phyloP scores from a whole-genome alignment of 1,140 invertebrate genomes.

The Dendrolimus kikuchii region DNA sequence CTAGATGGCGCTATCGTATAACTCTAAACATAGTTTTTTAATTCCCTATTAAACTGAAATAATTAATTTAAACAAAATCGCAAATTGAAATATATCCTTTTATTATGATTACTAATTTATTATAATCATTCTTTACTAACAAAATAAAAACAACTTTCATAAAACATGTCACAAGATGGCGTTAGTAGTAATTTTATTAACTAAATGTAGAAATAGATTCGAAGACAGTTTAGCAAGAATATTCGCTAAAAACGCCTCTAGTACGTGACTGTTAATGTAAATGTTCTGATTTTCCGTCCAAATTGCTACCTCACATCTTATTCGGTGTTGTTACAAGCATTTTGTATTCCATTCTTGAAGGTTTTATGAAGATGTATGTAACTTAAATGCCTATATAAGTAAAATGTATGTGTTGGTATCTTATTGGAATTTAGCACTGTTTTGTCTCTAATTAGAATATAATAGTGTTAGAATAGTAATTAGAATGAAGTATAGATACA shows the following conservation, averaged over 20 bases:
- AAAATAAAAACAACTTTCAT: too few relatives aligned
- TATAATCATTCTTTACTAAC: too few relatives aligned
- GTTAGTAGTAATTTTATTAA: constrained; percentile 16
- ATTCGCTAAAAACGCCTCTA: constrained; percentile 25
- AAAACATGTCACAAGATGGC: constrained; percentile 28
- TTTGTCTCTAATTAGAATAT: constrained; percentile 14
- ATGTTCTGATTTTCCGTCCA: constrained; percentile 61
- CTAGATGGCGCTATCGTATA: constrained; percentile 33
- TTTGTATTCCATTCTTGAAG: constrained; percentile 55
- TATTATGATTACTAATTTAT: too few relatives aligned
- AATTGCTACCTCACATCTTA: constrained; percentile 63
- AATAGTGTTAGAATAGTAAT: constrained; percentile 10
- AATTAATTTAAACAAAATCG: too few relatives aligned
- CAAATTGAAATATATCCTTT: too few relatives aligned
- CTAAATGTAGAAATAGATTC: neutral
- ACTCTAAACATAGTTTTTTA: neutral
- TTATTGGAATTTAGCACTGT: constrained; percentile 31
- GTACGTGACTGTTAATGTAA: constrained; percentile 59
- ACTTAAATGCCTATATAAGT: constrained; percentile 28
- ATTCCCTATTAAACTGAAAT: too few relatives aligned
- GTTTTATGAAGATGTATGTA: constrained; percentile 54
- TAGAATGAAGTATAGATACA: neutral
- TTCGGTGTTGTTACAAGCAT: constrained; percentile 43
- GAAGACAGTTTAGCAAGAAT: constrained; percentile 7
- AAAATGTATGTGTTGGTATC: constrained; percentile 9